Conservation (phyloP, 2,888 invertebrate species). For the Ennomos erosarius region DNA sequence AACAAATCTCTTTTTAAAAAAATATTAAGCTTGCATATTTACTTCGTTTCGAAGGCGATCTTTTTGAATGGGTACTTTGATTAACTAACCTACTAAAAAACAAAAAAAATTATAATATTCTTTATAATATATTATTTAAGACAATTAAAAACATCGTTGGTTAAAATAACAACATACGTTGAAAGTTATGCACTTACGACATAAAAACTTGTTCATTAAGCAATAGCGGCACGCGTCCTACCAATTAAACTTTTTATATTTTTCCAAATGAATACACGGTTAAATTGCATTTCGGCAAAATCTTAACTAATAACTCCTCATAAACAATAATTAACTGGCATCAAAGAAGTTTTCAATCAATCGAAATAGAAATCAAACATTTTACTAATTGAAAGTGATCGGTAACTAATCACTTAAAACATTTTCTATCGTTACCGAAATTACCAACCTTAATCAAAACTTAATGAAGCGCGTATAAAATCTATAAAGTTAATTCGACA, state of each 20-base stretch:
- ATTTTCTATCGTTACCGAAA: slow-evolving; percentile 20
- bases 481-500: slow-evolving; percentile 27
- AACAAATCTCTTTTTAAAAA: too few species aligned
- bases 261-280: background rate
- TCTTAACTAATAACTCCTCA: background rate
- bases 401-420: slow-evolving; percentile 16
- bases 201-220: too few species aligned
- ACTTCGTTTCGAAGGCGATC: too few species aligned
- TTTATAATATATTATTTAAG: too few species aligned
- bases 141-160: too few species aligned
- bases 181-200: too few species aligned
- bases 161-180: too few species aligned
- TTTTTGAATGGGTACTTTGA: too few species aligned
- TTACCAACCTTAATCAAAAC: slow-evolving; percentile 23
- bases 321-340: slow-evolving; percentile 12
- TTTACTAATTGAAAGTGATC: slow-evolving; percentile 30
- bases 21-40: too few species aligned
- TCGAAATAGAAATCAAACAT: slow-evolving; percentile 21
- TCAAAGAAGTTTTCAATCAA: slow-evolving; percentile 23
- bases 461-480: slow-evolving; percentile 28
- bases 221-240: too few species aligned
- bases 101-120: too few species aligned
- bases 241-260: background rate
- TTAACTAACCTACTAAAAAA: too few species aligned
- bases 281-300: slow-evolving; percentile 11